Evolutionary conservation across 2,113 vertebrate genomes (phyloP), one percentile per base, ranked within the genome.

Genomic region (Vulpes vulpes): DNA sequence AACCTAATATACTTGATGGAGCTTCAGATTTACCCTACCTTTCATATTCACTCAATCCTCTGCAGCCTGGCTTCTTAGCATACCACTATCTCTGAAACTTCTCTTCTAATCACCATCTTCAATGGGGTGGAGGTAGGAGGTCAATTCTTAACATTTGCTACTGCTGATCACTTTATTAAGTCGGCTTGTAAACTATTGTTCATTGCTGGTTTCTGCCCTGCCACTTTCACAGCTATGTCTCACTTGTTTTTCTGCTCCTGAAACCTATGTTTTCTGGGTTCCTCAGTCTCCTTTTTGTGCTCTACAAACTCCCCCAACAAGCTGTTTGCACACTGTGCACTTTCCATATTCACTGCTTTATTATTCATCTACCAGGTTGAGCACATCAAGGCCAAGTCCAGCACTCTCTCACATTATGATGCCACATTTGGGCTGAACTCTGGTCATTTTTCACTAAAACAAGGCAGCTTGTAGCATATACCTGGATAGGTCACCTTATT

Each of bases 81-180:
- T 53, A n/a, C 20, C 3, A 2, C n/a, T 59, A 95, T 59, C 71
- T 12, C 9, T 19, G 17, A 94, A 92, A 93, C 4, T 27, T 22
- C 64, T 89, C 65, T 83, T 78, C 67, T 62, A 49, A n/a, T 94
- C 25, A 1, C 2, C 35, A 32, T 53, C 69, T 73, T 76, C 20
- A 17, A 1, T 30, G 49, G 9, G 3, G 38, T 49, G 9, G 14
- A 27, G 3, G 1, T 64, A 3, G 12, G 4, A 30, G 17, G n/a
- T 67, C 57, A 23, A 0, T 76, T 73, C 60, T 62, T 79, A 60
- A 19, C 22, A 30, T 49, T 30, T 30, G 25, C 19, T 76, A 20
- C 10, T 43, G 0, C 9, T 9, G 8, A 20, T 64, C 15, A 0
- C n/a, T 59, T 17, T n/a, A n/a, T 67, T 43, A 43, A 43, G 43